phyloP scores from a whole-genome alignment of 2,888 invertebrate species.

The Eupeodes latifasciatus region DNA sequence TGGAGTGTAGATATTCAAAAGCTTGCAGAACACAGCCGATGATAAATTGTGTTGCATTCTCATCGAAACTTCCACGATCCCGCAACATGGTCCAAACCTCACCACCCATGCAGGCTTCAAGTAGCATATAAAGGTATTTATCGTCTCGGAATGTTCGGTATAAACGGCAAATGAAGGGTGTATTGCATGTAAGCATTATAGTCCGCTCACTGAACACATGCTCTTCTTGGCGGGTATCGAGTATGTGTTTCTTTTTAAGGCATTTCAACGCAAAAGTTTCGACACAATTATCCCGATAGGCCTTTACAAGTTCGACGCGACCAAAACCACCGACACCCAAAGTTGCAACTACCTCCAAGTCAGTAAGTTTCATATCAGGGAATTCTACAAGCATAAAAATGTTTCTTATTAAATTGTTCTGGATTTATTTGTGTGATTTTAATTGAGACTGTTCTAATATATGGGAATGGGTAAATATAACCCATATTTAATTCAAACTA shows the following conservation, averaged over 20 bases:
- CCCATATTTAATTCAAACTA: too few relatives aligned
- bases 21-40: constrained; percentile 97
- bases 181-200: constrained; percentile 90
- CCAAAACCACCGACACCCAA: constrained; percentile 97
- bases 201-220: constrained; percentile 95
- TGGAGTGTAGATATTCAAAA: constrained; percentile 94
- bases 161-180: constrained; percentile 87
- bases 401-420: not conserved
- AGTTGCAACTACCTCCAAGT: constrained; percentile 92
- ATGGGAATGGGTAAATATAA: too few relatives aligned
- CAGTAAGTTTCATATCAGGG: constrained; percentile 89
- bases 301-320: constrained; percentile 91
- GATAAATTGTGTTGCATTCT: constrained; percentile 93
- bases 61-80: constrained; percentile 93
- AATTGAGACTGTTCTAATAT: too few relatives aligned
- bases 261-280: constrained; percentile 93
- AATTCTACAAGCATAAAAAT: constrained; percentile 85
- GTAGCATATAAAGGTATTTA: constrained; percentile 96
- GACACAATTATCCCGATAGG: constrained; percentile 84
- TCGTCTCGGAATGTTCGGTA: constrained; percentile 95
- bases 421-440: too few relatives aligned
- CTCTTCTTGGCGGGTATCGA: constrained; percentile 94
- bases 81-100: constrained; percentile 97
- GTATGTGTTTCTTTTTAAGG: constrained; percentile 94
- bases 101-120: constrained; percentile 97